phyloP scores from a whole-genome alignment of 2,797 vertebrate genomes.

The Cottoperca gobio region DNA sequence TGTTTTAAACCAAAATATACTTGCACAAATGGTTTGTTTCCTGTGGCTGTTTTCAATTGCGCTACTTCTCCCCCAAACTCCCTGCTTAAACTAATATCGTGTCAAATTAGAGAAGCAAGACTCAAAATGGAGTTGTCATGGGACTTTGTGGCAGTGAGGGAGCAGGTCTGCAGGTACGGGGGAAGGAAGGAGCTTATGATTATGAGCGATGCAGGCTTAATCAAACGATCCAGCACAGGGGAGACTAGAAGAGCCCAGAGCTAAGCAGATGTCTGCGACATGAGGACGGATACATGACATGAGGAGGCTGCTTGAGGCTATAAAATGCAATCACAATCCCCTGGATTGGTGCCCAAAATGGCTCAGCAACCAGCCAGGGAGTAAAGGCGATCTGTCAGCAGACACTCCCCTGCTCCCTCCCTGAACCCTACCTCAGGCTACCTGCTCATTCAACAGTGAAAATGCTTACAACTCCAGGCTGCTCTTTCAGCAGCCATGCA shows the following conservation, averaged over 20 bases:
- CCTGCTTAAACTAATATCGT: neutral
- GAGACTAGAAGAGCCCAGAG: conserved; percentile 67
- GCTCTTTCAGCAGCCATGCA: conserved; percentile 21
- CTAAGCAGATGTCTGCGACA: conserved; percentile 69
- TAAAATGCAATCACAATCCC: conserved; percentile 71
- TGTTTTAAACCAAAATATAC: neutral
- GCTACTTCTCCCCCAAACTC: neutral
- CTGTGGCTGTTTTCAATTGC: neutral
- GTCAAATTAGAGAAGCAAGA: neutral
- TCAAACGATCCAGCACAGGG: conserved; percentile 66
- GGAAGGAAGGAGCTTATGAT: conserved; percentile 37
- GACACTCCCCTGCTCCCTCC: conserved; percentile 26
- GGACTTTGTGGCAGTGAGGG: conserved; percentile 1
- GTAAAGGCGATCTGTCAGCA: conserved; percentile 53
- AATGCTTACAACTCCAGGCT: conserved; percentile 32
- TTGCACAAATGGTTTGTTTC: neutral
- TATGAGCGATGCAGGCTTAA: conserved; percentile 61
- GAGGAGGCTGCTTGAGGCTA: conserved; percentile 60
- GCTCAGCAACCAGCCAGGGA: conserved; percentile 54
- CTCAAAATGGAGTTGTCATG: neutral
- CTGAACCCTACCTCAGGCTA: conserved; percentile 56
- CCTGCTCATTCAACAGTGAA: conserved; percentile 44
- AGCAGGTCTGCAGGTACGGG: conserved; percentile 27
- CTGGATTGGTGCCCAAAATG: conserved; percentile 60
- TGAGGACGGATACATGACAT: conserved; percentile 58